Evolutionary conservation across 2,797 vertebrate species (phyloP).

Genomic region (Xenopus petersii): DNA sequence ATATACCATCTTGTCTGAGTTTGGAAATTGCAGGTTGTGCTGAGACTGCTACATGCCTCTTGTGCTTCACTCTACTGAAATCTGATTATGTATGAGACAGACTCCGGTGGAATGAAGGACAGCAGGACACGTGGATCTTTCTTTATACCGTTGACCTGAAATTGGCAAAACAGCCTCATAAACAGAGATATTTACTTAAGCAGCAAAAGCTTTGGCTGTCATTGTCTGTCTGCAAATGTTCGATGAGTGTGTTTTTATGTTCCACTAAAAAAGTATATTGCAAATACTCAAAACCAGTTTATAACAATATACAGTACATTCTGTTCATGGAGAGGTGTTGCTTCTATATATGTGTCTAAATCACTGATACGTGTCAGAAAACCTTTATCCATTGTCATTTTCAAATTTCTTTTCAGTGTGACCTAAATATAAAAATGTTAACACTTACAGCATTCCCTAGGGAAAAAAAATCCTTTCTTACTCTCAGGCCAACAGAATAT

Average conservation of each 20-base stretch:
- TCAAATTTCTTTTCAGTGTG: too few relatives aligned
- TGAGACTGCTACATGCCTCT: slow-evolving; percentile 80
- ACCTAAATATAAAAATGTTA: too few relatives aligned
- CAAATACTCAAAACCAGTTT: not conserved
- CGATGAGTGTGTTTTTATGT: too few relatives aligned
- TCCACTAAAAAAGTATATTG: too few relatives aligned
- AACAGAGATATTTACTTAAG: slow-evolving; percentile 5
- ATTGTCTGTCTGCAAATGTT: not conserved
- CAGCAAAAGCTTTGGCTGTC: not conserved
- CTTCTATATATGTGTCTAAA: too few relatives aligned
- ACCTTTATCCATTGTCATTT: too few relatives aligned
- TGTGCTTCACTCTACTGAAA: slow-evolving; percentile 99
- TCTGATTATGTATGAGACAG: slow-evolving; percentile 92
- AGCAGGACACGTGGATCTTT: slow-evolving; percentile 79
- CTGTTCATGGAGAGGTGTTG: too few relatives aligned
- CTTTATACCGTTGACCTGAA: slow-evolving; percentile 35
- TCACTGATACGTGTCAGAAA: too few relatives aligned
- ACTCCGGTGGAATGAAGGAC: slow-evolving; percentile 99
- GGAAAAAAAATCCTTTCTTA: too few relatives aligned
- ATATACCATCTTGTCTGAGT: not conserved
- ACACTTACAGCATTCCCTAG: too few relatives aligned
- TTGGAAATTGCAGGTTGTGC: slow-evolving; percentile 8
- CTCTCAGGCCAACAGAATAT: too few relatives aligned
- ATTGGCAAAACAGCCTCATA: not conserved
- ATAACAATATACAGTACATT: too few relatives aligned